Percentiles rank a stretch among this genome's conserved stretches.
Conservation (phyloP, 2,113 vertebrate species). For the Percopsis transmontana region DNA sequence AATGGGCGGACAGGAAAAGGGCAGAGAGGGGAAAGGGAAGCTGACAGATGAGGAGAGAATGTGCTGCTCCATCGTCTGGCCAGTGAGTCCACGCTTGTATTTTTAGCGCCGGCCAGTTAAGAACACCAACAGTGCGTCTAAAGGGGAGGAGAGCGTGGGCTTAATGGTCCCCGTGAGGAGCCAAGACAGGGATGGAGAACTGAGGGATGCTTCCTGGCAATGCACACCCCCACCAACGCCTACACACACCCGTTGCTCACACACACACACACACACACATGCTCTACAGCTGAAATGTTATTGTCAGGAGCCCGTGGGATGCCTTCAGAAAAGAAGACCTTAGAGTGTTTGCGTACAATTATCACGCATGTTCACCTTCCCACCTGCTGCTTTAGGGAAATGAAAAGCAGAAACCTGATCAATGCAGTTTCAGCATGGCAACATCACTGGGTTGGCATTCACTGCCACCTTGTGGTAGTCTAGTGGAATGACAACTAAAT, state of each 20-base stretch:
- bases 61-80: neutral
- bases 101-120: slow-evolving; percentile 52
- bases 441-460: neutral
- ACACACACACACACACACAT: too few relatives aligned
- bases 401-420: too few relatives aligned
- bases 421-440: neutral
- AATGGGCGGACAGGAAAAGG: slow-evolving; percentile 65
- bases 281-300: neutral
- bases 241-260: too few relatives aligned
- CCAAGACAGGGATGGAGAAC: slow-evolving; percentile 14
- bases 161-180: neutral
- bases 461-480: slow-evolving; percentile 49
- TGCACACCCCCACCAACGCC: neutral
- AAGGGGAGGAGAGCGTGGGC: slow-evolving; percentile 23
- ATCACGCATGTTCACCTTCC: neutral
- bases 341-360: neutral
- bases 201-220: slow-evolving; percentile 35
- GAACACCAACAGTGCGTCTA: slow-evolving; percentile 22
- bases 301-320: neutral
- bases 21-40: slow-evolving; percentile 56
- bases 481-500: slow-evolving; percentile 3
- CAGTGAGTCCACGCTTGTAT: slow-evolving; percentile 44
- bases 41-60: slow-evolving; percentile 57
- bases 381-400: neutral
- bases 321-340: neutral